phyloP scores from a whole-genome alignment of 2,888 invertebrate genomes.

The Merodon equestris region DNA sequence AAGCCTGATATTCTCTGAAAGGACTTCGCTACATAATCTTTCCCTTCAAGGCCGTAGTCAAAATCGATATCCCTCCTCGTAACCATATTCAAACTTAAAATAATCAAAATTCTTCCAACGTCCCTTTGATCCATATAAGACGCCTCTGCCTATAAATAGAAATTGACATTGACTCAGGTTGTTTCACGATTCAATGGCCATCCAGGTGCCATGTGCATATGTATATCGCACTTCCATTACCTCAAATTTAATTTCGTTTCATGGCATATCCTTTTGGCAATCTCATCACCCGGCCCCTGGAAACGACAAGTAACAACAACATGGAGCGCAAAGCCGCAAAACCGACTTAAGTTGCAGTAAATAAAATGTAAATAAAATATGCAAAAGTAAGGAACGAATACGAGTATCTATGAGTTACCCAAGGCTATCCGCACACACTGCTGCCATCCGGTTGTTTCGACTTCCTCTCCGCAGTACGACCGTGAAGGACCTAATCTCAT shows the following conservation, averaged over 20 bases:
- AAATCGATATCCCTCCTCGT: no score
- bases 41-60: no score
- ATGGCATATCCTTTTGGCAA: not conserved
- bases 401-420: conserved; percentile 13
- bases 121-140: no score
- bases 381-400: conserved; percentile 44
- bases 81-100: no score
- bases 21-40: no score
- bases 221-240: conserved; percentile 1
- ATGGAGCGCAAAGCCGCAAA: not conserved
- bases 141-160: no score
- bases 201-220: conserved; percentile 1
- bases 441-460: no score
- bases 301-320: not conserved
- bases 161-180: no score
- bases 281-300: no score
- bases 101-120: no score
- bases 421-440: no score
- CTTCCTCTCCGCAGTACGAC: conserved; percentile 14
- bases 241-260: conserved; percentile 5
- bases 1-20: no score
- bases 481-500: conserved; percentile 57
- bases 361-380: conserved; percentile 59
- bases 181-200: conserved; percentile 4
- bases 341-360: conserved; percentile 54